Evolutionary conservation across 2,888 invertebrate species (phyloP).

Genomic region (Kuschelorhynchus macadamiae): DNA sequence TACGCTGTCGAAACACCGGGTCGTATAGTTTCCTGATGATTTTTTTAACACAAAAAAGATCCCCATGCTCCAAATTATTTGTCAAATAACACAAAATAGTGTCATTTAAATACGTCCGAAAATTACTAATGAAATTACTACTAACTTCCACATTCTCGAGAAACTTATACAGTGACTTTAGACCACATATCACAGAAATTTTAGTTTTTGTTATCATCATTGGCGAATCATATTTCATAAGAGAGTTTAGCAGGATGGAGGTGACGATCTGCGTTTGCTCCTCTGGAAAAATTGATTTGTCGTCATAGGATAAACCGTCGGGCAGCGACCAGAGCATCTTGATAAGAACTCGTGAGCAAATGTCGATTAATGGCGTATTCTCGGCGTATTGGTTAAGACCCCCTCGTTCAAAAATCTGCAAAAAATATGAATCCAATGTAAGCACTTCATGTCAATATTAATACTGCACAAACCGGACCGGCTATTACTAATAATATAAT

Average conservation of each 20-base stretch:
- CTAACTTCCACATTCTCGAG: slow-evolving; percentile 55
- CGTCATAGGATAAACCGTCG: slow-evolving; percentile 60
- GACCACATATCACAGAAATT: slow-evolving; percentile 59
- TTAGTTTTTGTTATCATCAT: slow-evolving; percentile 59
- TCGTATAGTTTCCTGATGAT: slow-evolving; percentile 55
- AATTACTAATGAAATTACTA: slow-evolving; percentile 53
- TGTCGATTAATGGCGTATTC: slow-evolving; percentile 60
- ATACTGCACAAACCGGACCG: background rate
- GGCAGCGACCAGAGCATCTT: slow-evolving; percentile 57
- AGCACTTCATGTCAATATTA: no score
- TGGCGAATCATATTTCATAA: slow-evolving; percentile 56
- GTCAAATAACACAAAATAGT: slow-evolving; percentile 55
- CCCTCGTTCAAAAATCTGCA: slow-evolving; percentile 76
- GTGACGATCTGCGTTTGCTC: slow-evolving; percentile 62
- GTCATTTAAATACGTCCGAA: slow-evolving; percentile 54
- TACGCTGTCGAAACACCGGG: slow-evolving; percentile 51
- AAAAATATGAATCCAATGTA: slow-evolving; percentile 6
- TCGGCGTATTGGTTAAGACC: slow-evolving; percentile 75
- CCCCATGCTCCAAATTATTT: slow-evolving; percentile 54
- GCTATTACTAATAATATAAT: no score
- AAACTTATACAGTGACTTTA: slow-evolving; percentile 57
- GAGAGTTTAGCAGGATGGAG: slow-evolving; percentile 57
- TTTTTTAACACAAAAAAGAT: slow-evolving; percentile 57
- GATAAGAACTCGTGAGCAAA: slow-evolving; percentile 53
- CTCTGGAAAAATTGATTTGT: slow-evolving; percentile 62